These are phyloP conservation scores for Serripes groenlandicus DNA, from an alignment of 2,888 invertebrate genomes.

Conservation along the genomic window DNA sequence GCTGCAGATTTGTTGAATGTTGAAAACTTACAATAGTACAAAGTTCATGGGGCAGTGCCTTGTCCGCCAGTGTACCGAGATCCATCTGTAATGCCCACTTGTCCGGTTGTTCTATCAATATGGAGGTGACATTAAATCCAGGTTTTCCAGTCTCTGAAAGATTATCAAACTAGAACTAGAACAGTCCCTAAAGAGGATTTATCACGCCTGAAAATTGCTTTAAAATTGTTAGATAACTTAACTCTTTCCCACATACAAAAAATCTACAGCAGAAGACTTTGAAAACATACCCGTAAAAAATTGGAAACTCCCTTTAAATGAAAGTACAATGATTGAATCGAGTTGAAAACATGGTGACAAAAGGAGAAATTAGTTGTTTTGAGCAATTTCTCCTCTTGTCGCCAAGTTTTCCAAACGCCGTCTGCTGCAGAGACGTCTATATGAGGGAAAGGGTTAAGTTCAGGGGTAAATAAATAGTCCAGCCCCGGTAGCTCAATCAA, in stretches of 20 bases:
- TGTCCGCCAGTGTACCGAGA: constrained; percentile 85
- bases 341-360: no score
- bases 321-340: neutral
- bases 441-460: neutral
- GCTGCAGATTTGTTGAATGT: neutral
- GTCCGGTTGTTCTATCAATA: constrained; percentile 86
- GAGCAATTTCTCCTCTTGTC: neutral
- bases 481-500: no score
- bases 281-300: no score
- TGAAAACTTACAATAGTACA: constrained; percentile 73
- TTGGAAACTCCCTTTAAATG: neutral
- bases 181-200: no score
- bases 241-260: neutral
- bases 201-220: no score
- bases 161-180: no score
- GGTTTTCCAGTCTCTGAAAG: constrained; percentile 81
- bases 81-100: constrained; percentile 83
- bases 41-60: constrained; percentile 85
- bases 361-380: neutral
- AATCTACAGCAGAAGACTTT: no score
- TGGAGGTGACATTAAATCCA: constrained; percentile 86
- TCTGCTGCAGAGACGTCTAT: neutral
- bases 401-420: neutral
- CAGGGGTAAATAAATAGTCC: no score
- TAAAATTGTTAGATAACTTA: neutral